These are phyloP conservation scores for Pelagia noctiluca DNA, from an alignment of 30 jellyfish, hydroid and myxozoan genomes.

Conservation along the genomic window DNA sequence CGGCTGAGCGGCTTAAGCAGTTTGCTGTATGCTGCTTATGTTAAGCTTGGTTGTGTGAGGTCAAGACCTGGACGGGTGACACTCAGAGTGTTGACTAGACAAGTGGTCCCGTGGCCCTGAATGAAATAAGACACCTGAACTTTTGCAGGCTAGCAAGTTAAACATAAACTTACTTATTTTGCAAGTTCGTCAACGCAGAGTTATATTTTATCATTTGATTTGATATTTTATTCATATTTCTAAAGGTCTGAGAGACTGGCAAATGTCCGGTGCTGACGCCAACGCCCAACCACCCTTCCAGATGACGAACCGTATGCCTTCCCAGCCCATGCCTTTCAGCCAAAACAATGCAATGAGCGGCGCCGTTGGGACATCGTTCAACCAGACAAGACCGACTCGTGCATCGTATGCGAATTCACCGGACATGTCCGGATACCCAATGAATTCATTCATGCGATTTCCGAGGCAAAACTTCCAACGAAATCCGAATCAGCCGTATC, in stretches of 20 bases:
- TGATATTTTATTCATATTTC: too few relatives aligned
- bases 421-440: constrained; percentile 50
- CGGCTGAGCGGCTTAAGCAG: too few relatives aligned
- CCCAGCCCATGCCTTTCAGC: constrained; percentile 72
- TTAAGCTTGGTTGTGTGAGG: too few relatives aligned
- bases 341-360: constrained; percentile 65
- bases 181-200: too few relatives aligned
- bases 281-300: constrained; percentile 45
- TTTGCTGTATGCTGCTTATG: too few relatives aligned
- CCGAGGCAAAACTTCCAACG: constrained; percentile 83
- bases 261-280: constrained; percentile 57
- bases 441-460: constrained; percentile 72
- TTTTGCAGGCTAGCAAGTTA: too few relatives aligned
- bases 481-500: constrained; percentile 54
- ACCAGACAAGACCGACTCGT: constrained; percentile 66
- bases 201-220: too few relatives aligned
- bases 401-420: constrained; percentile 61
- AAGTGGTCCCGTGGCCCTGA: too few relatives aligned
- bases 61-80: too few relatives aligned
- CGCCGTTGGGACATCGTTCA: constrained; percentile 47
- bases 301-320: constrained; percentile 39
- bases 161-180: too few relatives aligned
- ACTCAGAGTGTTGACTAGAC: too few relatives aligned
- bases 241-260: constrained; percentile 72
- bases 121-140: too few relatives aligned